Evolutionary conservation across 2,113 vertebrate species (phyloP).

Genomic region (human (Homo sapiens)): GRCh38 chr2:58722501-58723000

Average conservation of each 20-base stretch:
- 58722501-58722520: constrained; percentile 97
- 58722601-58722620: constrained; percentile 78
- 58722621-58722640: constrained; percentile 76
- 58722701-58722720: constrained; percentile 65
- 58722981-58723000: constrained; percentile 22
- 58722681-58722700: constrained; percentile 76
- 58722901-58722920: constrained; percentile 20
- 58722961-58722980: not conserved
- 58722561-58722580: constrained; percentile 80
- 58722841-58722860: not conserved
- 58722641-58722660: constrained; percentile 53
- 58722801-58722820: not conserved
- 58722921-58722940: constrained; percentile 44
- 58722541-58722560: constrained; percentile 85
- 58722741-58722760: not conserved
- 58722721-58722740: not conserved
- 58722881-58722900: constrained; percentile 26
- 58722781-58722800: not conserved
- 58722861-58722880: not conserved
- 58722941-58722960: constrained; percentile 42
- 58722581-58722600: constrained; percentile 81
- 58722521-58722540: constrained; percentile 93
- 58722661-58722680: constrained; percentile 23
- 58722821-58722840: not conserved
- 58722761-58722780: constrained; percentile 37